These are phyloP conservation scores for Pheosia tremula DNA, from an alignment of 2,888 invertebrate species.

Conservation along the genomic window DNA sequence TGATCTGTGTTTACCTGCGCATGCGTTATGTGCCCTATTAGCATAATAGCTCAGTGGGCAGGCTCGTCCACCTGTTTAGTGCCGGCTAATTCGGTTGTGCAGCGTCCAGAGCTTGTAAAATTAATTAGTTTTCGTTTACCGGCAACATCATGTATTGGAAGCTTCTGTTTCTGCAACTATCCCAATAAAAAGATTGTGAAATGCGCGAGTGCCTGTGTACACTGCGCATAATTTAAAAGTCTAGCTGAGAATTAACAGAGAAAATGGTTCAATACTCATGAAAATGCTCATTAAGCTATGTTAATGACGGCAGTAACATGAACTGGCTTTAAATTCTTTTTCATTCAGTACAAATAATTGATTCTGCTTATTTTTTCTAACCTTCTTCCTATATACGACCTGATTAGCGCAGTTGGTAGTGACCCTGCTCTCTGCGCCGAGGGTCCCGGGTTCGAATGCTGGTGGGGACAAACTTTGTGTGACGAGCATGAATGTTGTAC, in stretches of 20 bases:
- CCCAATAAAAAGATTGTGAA: neutral
- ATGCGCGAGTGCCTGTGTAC: neutral
- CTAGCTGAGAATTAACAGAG: neutral
- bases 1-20: slow-evolving; percentile 36
- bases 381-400: too few relatives aligned
- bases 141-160: slow-evolving; percentile 16
- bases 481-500: too few relatives aligned
- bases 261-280: neutral
- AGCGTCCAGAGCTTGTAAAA: slow-evolving; percentile 33
- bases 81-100: slow-evolving; percentile 41
- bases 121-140: slow-evolving; percentile 37
- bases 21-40: slow-evolving; percentile 45
- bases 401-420: too few relatives aligned
- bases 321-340: neutral
- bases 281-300: neutral
- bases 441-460: too few relatives aligned
- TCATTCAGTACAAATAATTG: neutral
- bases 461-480: too few relatives aligned
- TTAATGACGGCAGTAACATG: neutral
- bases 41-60: slow-evolving; percentile 46
- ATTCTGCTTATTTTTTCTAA: too few relatives aligned
- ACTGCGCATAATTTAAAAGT: neutral
- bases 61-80: slow-evolving; percentile 44
- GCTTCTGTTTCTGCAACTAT: too few relatives aligned
- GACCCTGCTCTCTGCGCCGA: too few relatives aligned